Percentiles rank a stretch among this genome's conserved stretches.
These are phyloP conservation scores for Pristionchus entomophagus DNA, from an alignment of 2,888 invertebrate species.

Conservation along the genomic window DNA sequence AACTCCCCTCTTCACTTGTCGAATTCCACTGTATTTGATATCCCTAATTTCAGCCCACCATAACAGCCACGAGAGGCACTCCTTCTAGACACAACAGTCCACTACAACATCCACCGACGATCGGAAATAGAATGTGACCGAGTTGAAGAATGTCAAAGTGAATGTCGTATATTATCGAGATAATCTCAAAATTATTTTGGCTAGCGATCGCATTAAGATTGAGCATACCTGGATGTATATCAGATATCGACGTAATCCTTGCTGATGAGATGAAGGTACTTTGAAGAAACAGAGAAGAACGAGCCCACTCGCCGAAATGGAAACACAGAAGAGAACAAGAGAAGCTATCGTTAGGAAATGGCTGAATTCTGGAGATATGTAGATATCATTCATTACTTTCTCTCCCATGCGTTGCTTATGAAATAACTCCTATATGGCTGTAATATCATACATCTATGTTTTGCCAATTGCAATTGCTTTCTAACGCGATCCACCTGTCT, in stretches of 20 bases:
- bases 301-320: neutral
- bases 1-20: no score
- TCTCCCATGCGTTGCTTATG: no score
- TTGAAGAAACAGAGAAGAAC: neutral
- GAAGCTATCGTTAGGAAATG: neutral
- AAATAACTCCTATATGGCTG: no score
- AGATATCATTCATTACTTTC: no score
- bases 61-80: neutral
- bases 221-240: neutral
- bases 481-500: no score
- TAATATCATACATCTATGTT: no score
- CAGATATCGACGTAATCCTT: neutral
- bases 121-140: neutral
- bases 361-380: no score
- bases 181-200: neutral
- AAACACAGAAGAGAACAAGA: neutral
- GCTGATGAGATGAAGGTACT: neutral
- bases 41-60: no score
- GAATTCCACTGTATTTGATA: no score
- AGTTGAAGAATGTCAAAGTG: neutral
- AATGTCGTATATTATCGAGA: neutral
- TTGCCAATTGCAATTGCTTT: no score
- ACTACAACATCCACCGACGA: neutral
- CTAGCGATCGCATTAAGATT: neutral
- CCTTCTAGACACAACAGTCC: neutral